These are phyloP conservation scores for Oceanodroma tethys DNA, from an alignment of 2,113 vertebrate species.

Conservation along the genomic window DNA sequence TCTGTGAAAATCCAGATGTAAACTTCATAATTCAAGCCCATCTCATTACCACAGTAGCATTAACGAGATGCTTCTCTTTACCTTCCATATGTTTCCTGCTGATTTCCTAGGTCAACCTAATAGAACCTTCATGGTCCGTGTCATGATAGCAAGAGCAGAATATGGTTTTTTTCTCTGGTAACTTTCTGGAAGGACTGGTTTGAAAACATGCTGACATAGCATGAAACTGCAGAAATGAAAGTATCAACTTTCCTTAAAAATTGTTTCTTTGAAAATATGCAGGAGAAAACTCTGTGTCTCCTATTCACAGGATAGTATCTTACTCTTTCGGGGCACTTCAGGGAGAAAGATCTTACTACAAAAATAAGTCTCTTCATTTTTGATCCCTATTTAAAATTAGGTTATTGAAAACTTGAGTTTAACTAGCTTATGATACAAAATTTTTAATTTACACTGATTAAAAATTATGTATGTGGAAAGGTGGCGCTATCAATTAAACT, in stretches of 20 bases:
- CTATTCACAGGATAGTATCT: not conserved
- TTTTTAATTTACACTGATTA: not conserved
- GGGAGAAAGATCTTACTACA: not conserved
- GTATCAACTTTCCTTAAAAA: not conserved
- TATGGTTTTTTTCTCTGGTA: rapidly evolving
- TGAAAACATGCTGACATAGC: not conserved
- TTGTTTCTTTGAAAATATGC: not conserved
- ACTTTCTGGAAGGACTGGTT: not conserved
- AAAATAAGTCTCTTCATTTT: not conserved
- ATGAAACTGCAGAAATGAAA: not conserved
- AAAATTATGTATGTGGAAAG: not conserved
- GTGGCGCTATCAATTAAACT: not conserved
- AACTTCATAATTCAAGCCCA: not conserved
- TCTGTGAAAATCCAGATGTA: not conserved
- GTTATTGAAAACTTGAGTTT: not conserved
- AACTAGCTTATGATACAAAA: not conserved
- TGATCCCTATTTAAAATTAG: not conserved
- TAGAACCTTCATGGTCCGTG: not conserved
- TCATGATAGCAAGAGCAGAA: not conserved
- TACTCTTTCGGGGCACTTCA: not conserved
- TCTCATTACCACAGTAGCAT: not conserved
- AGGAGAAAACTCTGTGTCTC: not conserved
- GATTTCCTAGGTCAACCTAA: not conserved
- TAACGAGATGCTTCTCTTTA: not conserved
- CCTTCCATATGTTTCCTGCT: not conserved